Evolutionary conservation across 1,140 invertebrate genomes (phyloP).

Genomic region (Papilio polyxenes): DNA sequence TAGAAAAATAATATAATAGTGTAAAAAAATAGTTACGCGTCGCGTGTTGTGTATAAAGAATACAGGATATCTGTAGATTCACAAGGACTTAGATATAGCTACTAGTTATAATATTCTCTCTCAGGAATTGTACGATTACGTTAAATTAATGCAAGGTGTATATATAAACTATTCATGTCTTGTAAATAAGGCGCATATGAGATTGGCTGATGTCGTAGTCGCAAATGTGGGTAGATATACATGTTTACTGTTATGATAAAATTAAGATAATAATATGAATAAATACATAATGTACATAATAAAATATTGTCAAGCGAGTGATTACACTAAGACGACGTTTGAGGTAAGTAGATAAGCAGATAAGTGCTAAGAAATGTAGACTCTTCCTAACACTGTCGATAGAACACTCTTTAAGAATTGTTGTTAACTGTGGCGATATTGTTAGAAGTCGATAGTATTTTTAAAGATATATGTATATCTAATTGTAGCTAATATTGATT

Average conservation of each 20-base stretch:
- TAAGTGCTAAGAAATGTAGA: conserved; percentile 68
- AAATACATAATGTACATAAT: not conserved
- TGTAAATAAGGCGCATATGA: conserved; percentile 9
- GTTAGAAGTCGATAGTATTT: not conserved
- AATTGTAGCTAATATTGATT: not conserved
- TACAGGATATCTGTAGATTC: conserved; percentile 46
- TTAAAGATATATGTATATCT: not conserved
- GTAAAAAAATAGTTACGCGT: conserved; percentile 65
- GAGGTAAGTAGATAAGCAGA: conserved; percentile 78
- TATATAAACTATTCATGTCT: conserved; percentile 58
- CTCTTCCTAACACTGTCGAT: conserved; percentile 69
- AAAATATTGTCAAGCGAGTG: conserved; percentile 70
- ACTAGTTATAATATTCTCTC: conserved; percentile 54
- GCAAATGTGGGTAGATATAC: not conserved
- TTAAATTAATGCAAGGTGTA: conserved; percentile 71
- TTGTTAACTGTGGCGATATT: conserved; percentile 41
- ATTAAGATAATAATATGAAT: not conserved
- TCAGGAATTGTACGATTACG: conserved; percentile 65
- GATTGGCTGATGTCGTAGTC: not conserved
- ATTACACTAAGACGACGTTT: conserved; percentile 67
- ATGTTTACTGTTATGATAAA: not conserved
- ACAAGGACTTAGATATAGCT: conserved; percentile 49
- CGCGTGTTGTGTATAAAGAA: conserved; percentile 48
- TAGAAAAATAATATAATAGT: conserved; percentile 65
- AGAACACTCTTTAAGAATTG: conserved; percentile 18